Percentiles rank a stretch among this genome's conserved stretches.
Conservation (phyloP, 64 coral and sea anemone species). For the Cladopsammia gracilis region DNA sequence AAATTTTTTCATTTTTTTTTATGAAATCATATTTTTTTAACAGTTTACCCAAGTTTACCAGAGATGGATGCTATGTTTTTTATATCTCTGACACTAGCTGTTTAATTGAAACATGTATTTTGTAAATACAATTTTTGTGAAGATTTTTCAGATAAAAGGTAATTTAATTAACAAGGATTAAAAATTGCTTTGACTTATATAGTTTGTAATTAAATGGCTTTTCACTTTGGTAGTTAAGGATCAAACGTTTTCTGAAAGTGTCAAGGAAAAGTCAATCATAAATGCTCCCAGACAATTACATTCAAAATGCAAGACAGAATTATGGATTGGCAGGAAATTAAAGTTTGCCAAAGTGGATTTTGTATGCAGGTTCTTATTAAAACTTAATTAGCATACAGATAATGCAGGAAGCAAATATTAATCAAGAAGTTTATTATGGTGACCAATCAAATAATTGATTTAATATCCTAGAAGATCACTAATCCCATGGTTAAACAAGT, state of each 20-base stretch:
- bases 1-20: too few relatives aligned
- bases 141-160: background rate
- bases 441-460: background rate
- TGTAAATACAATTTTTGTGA: background rate
- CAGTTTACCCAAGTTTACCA: too few relatives aligned
- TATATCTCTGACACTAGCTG: too few relatives aligned
- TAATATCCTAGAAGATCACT: background rate
- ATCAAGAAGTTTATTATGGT: background rate
- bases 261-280: background rate
- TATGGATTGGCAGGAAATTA: background rate
- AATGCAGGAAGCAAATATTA: constrained; percentile 18
- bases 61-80: too few relatives aligned
- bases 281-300: background rate
- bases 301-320: background rate
- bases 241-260: background rate
- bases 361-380: background rate
- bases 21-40: too few relatives aligned
- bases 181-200: too few relatives aligned
- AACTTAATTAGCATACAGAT: background rate
- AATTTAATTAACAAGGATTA: background rate
- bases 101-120: too few relatives aligned
- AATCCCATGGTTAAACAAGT: background rate
- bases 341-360: background rate
- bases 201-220: background rate
- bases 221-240: background rate